Evolutionary conservation across 2,113 vertebrate genomes (phyloP), one percentile per base, ranked within the genome.

Genomic region (Capreolus pygargus): DNA sequence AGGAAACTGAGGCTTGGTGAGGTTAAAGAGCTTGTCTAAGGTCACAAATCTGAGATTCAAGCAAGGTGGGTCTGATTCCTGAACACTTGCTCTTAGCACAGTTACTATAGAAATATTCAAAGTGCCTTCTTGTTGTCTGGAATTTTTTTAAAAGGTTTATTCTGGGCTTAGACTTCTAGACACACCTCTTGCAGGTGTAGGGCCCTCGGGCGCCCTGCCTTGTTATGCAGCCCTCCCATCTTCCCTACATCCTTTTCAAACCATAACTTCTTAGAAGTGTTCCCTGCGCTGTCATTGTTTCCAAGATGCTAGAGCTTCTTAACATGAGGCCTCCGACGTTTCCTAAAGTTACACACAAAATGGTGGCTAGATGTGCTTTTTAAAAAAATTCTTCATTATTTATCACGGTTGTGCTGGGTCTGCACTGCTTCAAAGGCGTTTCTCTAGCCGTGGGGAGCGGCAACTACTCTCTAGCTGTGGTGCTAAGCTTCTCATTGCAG

Each of bases 311-410:
- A 83, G 15, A 67, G 14, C 89, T 95, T 61, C 74, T 82, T 30
- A 91, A 27, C n/a, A 57, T 0, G 25, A 43, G n/a, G 14, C 85
- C 64, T 55, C 60, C 13, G 58, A 6, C 0, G 10, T 16, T 30
- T 60, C 39, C 85, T 76, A 43, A 93, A 95, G 78, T 83, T 6
- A 92, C 6, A 79, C 25, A 85, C n/a, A 30, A 91, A 93, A 43
- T 8, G 36, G 23, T 58, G 21, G 45, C 64, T 4, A 33, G 43
- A n/a, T 25, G 3, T 79, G 23, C 36, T 0, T 36, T 60, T 57
- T 2, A 39, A 36, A 19, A 39, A 39, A 12, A 39, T 39, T n/a
- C 19, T 39, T 70, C 11, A 27, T 27, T 43, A 14, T 76, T 76
- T 76, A 43, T 14, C 43, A 11, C 14, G 70, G 23, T 27, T 43